Base-by-base conservation (phyloP, 2,113 vertebrate species). In the Callopanchax toddi region DNA sequence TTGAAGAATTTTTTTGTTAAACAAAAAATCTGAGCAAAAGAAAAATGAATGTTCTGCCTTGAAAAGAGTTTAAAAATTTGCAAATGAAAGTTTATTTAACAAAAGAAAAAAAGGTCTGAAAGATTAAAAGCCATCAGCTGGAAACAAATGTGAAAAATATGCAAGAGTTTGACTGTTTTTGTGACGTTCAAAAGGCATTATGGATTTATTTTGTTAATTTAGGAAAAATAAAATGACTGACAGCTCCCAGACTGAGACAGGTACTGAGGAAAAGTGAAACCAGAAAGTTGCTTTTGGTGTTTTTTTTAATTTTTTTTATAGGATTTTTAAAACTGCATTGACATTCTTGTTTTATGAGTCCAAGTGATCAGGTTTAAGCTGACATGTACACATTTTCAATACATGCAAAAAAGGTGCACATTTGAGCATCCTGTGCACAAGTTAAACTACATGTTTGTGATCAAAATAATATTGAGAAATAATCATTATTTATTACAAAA, bases 331-430 rank as follows among this genome's bases (percentile, higher is more conserved):
- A 66, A 23, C 62, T 63, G 54, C 29, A 29, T 46, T 21, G 16
- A 45, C 16, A 62, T 22, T 63, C 43, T 59, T 39, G 49, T 72
- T 77, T 64, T 68, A 32, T 17, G 18, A 21, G 18, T 57, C 42
- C 1, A 44, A 10, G 3, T 44, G 8, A 8, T 20, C 4, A 40
- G 15, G 12, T 15, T 37, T 37, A n/a, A n/a, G n/a, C n/a, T n/a
- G n/a, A n/a, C n/a, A n/a, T n/a, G n/a, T n/a, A n/a, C n/a, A n/a
- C n/a, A n/a, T n/a, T n/a, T n/a, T n/a, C n/a, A 37, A 4, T 37
- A 11, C 11, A 37, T 4, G 12, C n/a, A n/a, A 40, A 40, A 39
- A 39, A 40, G 4, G 15, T 15, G 13, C 39, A 40, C 3, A 7
- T 42, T 42, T 42, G 17, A n/a, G 16, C 40, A 10, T 44, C n/a